Base-by-base conservation (phyloP, 2,113 vertebrate species). In the Aythya baeri region DNA sequence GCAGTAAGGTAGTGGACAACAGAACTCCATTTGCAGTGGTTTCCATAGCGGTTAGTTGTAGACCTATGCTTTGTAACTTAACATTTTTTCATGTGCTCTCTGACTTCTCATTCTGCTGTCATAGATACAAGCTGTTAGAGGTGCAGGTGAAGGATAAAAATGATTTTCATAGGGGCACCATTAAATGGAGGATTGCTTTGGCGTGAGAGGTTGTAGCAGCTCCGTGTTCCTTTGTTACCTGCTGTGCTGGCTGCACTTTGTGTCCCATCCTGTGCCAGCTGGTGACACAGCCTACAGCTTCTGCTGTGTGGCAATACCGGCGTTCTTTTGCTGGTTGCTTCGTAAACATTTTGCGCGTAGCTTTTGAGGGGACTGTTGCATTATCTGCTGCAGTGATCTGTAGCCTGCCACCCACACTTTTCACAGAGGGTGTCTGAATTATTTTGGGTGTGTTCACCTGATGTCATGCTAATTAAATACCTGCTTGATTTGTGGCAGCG, bases 351-450 rank as follows among this genome's bases (percentile, higher is more conserved):
- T 79, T 65, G 38, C 63, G 43, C 65, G 55, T 83, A 87, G 65
- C 73, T 43, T 74, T 71, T 66, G 71, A 74, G 10, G 49, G 55
- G 43, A 70, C 83, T 26, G 8, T 25, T 43, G 55, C 14, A 1
- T 78, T 94, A 92, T 93, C 89, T 71, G 6, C 36, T 80, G 63
- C 83, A 73, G 43, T 85, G 70, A 91, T 95, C 83, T 90, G 54
- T 87, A 44, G 77, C 52, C 0, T 4, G 73, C 91, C 96, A 67
- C 97, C 96, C 81, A 91, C 95, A 46, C 89, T 87, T 97, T 97
- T 97, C 97, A 94, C 97, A 97, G 86, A 83, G 75, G 44, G 58
- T 84, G 74, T 75, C 59, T 94, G 87, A 79, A 83, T 79, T 90
- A 44, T 57, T 32, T 63, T 93, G 93, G 96, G 96, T 85, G 96